phyloP scores from a whole-genome alignment of 2,797 vertebrate genomes.

The Hapalemur alaotrensis region DNA sequence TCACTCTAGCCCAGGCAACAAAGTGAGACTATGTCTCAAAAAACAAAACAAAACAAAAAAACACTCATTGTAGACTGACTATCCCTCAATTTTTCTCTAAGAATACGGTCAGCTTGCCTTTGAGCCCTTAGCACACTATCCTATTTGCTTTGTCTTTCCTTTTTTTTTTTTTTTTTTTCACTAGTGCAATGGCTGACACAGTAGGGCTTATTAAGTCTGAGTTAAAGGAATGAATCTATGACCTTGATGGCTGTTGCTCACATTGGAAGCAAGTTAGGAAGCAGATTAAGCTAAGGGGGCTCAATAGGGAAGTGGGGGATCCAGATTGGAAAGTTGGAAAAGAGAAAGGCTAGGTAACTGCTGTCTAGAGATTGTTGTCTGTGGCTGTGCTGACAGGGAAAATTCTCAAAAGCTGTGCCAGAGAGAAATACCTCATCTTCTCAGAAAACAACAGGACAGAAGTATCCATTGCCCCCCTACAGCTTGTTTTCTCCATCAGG shows the following conservation, averaged over 20 bases:
- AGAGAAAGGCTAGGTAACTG: neutral
- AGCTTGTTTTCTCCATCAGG: neutral
- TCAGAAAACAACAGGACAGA: neutral
- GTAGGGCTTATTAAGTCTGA: neutral
- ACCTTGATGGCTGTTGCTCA: neutral
- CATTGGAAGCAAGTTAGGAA: neutral
- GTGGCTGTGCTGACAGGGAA: neutral
- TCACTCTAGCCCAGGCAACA: no score
- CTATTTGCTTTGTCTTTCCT: neutral
- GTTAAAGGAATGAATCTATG: neutral
- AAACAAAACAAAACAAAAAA: no score
- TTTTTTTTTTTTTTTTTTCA: neutral
- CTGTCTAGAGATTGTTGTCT: neutral
- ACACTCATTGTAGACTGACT: neutral
- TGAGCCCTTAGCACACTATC: neutral
- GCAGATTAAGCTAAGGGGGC: neutral
- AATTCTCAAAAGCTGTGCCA: neutral
- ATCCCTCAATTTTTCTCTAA: neutral
- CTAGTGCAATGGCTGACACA: neutral
- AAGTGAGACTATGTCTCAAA: no score
- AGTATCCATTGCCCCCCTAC: neutral
- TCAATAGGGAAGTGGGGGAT: neutral
- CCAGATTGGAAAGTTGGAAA: neutral
- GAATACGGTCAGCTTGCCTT: neutral
- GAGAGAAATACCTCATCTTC: neutral